Percentiles rank a stretch among this genome's conserved stretches.
These are phyloP conservation scores for Zalophus californianus DNA, from an alignment of 2,797 vertebrate species.

Conservation along the genomic window DNA sequence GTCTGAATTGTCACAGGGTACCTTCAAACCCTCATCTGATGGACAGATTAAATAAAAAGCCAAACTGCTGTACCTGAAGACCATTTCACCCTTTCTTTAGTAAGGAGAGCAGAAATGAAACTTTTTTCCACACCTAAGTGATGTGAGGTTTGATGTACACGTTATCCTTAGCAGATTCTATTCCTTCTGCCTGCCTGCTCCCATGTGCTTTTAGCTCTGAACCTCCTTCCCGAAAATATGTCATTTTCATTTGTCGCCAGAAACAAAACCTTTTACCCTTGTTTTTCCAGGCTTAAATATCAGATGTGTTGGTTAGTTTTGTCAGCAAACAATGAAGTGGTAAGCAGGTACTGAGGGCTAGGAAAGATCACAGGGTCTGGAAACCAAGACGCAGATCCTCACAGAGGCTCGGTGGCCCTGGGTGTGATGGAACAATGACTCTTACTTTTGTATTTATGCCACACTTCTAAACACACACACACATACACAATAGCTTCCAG, in stretches of 20 bases:
- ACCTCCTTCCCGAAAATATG: not conserved
- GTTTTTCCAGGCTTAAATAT: not conserved
- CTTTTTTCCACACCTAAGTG: not conserved
- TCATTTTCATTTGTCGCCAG: slow-evolving; percentile 28
- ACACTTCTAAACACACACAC: not conserved
- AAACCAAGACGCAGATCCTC: not conserved
- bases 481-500: not conserved
- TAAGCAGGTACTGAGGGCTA: not conserved
- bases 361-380: not conserved
- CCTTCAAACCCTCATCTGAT: not conserved
- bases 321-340: not conserved
- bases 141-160: not conserved
- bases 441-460: not conserved
- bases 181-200: not conserved
- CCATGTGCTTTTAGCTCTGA: not conserved
- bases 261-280: not conserved
- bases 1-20: not conserved
- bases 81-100: not conserved
- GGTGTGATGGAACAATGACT: not conserved
- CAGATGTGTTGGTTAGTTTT: not conserved
- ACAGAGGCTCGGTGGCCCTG: not conserved
- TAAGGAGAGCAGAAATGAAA: not conserved
- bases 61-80: not conserved
- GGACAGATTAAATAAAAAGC: not conserved
- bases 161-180: not conserved